phyloP scores from a whole-genome alignment of 1,140 invertebrate genomes.

The Zaprionus inermis region DNA sequence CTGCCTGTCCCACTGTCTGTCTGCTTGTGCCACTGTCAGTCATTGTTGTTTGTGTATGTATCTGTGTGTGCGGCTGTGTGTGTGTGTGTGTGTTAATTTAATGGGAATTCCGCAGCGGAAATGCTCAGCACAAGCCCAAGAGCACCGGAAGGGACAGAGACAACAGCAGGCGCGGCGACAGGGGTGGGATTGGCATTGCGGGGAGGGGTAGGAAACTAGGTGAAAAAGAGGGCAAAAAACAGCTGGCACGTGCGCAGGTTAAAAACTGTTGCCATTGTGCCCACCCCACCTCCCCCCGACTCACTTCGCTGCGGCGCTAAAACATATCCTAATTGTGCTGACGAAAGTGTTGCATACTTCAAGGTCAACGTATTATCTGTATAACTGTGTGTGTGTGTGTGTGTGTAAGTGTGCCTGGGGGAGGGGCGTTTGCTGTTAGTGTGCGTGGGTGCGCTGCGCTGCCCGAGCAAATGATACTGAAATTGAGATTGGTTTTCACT shows the following conservation, averaged over 20 bases:
- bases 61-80: not conserved
- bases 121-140: conserved; percentile 45
- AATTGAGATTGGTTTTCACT: conserved; percentile 48
- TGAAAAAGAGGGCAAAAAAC: not conserved
- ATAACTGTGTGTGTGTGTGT: conserved; percentile 1
- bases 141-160: conserved; percentile 35
- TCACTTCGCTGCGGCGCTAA: conserved; percentile 55
- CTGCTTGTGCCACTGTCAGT: conserved; percentile 3
- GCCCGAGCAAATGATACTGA: conserved; percentile 30
- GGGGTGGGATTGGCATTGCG: too few species aligned
- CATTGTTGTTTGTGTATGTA: conserved; percentile 18
- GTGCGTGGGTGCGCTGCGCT: conserved; percentile 16
- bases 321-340: conserved; percentile 67
- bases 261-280: conserved; percentile 68
- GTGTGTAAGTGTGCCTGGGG: conserved; percentile 5
- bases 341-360: conserved; percentile 80
- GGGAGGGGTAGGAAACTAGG: not conserved
- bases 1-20: conserved; percentile 28
- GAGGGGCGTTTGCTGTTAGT: not conserved
- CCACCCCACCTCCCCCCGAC: too few species aligned
- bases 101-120: conserved; percentile 79
- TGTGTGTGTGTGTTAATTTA: conserved; percentile 69
- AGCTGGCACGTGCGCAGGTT: conserved; percentile 70
- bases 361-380: conserved; percentile 58
- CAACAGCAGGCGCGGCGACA: not conserved